Evolutionary conservation across 2,888 invertebrate species (phyloP).

Genomic region (Cheilosia variabilis): DNA sequence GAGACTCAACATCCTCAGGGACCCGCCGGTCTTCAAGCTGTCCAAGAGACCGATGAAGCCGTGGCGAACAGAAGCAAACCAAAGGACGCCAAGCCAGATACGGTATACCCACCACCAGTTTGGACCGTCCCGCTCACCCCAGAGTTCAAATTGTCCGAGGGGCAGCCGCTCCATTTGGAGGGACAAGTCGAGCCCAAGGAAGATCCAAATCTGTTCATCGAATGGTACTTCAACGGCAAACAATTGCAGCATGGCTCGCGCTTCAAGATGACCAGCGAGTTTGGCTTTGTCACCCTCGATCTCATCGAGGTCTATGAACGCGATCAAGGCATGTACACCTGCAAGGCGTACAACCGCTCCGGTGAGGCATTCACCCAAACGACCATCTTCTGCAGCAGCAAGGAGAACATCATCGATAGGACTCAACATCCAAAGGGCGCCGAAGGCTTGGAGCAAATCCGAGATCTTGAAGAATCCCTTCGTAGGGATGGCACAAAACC

Average conservation of each 20-base stretch:
- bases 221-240: conserved; percentile 98
- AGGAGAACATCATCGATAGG: conserved; percentile 92
- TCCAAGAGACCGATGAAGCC: conserved; percentile 94
- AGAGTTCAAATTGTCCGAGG: conserved; percentile 92
- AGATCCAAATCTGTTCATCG: conserved; percentile 94
- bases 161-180: conserved; percentile 94
- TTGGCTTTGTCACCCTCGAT: conserved; percentile 98
- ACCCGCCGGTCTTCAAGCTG: conserved; percentile 93
- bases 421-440: conserved; percentile 98
- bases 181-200: conserved; percentile 97
- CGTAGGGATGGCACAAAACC: conserved; percentile 88
- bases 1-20: conserved; percentile 99
- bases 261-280: conserved; percentile 96
- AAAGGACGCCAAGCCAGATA: conserved; percentile 89
- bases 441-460: conserved; percentile 95
- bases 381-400: conserved; percentile 92
- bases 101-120: conserved; percentile 92
- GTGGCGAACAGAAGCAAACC: conserved; percentile 89
- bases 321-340: conserved; percentile 97
- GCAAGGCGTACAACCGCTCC: conserved; percentile 93
- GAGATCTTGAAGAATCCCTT: conserved; percentile 94
- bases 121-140: conserved; percentile 93
- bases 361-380: conserved; percentile 97
- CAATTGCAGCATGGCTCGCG: conserved; percentile 93
- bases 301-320: conserved; percentile 95